Base-by-base conservation (phyloP, 1,140 invertebrate species). In the Hyposmocoma kahamanoa region DNA sequence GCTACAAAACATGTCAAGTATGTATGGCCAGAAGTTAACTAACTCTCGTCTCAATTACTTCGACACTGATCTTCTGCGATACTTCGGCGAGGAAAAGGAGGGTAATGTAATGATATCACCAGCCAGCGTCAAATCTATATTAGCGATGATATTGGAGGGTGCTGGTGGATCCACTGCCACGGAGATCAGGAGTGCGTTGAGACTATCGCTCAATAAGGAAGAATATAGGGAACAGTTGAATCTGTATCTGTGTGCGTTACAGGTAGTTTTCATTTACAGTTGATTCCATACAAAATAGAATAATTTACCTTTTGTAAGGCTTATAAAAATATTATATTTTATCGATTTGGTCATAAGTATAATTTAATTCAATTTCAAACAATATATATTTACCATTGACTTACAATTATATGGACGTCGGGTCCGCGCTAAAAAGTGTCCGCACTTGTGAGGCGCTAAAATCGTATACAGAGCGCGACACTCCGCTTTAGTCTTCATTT, bases 41-140 rank as follows among this genome's bases (percentile, higher is more conserved):
- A 62, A 67, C 21, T 59, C 88, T 17, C 73, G 88, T 4, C 78
- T 89, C 17, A 88, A 89, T 67, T 89, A 86, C 52, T 90, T 91
- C 63, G 88, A 89, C 53, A 81, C 83, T 2, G 87, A 89, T 41
- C 76, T 90, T 2, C 62, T 89, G 0, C 53, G 63, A n/a, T 72
- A 69, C 43, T 55, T 67, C 0, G 70, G 73, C 11, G 74, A 83
- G 47, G 66, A 72, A 11, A 9, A 58, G n/a, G 39, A 11, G 13
- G 88, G 87, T 13, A 94, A 94, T 72, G 71, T 92, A 13, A 86
- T 93, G 57, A 62, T 92, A 4, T 92, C 92, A 8, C 91, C 93
- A 4, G 87, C 89, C 18, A 93, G 91, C 69, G 87, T 93, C 18
- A 91, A 91, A 71, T 81, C 87, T 0, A 88, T 88, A 1, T 64